These are phyloP conservation scores for Dipodomys stephensi DNA, from an alignment of 2,113 vertebrate genomes.

Conservation along the genomic window DNA sequence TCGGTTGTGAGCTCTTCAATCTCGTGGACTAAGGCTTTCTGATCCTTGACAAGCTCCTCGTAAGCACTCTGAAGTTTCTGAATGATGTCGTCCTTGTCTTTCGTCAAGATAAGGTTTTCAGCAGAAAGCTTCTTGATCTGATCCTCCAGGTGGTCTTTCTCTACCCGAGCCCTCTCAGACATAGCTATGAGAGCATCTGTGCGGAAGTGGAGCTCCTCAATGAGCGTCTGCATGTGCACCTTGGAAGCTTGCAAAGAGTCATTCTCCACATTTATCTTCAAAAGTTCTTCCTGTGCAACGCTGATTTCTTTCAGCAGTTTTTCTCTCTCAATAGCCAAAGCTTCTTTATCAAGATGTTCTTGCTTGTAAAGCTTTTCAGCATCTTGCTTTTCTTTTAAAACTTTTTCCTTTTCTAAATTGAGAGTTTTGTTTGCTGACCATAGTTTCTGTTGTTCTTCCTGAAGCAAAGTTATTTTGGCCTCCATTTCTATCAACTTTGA, in stretches of 20 bases:
- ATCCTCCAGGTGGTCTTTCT: slow-evolving; percentile 83
- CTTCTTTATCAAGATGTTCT: slow-evolving; percentile 83
- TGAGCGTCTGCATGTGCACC: slow-evolving; percentile 75
- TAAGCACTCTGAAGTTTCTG: slow-evolving; percentile 88
- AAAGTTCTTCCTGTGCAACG: slow-evolving; percentile 82
- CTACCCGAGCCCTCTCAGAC: slow-evolving; percentile 82
- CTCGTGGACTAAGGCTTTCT: slow-evolving; percentile 85
- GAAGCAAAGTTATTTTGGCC: slow-evolving; percentile 84
- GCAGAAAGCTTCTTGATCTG: slow-evolving; percentile 85
- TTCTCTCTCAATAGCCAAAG: slow-evolving; percentile 82
- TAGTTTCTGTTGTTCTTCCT: slow-evolving; percentile 86
- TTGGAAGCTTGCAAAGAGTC: slow-evolving; percentile 81
- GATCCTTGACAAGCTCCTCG: slow-evolving; percentile 87
- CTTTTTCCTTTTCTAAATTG: slow-evolving; percentile 82
- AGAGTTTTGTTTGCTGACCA: slow-evolving; percentile 88
- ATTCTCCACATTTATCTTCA: slow-evolving; percentile 86
- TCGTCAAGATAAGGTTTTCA: slow-evolving; percentile 87
- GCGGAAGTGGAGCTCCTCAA: slow-evolving; percentile 86
- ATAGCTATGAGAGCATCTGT: slow-evolving; percentile 78
- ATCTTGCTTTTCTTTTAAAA: slow-evolving; percentile 86
- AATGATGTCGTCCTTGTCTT: slow-evolving; percentile 88
- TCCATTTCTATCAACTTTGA: slow-evolving; percentile 88
- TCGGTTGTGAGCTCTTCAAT: slow-evolving; percentile 86
- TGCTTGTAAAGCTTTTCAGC: slow-evolving; percentile 82
- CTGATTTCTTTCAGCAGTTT: slow-evolving; percentile 84